Base-by-base conservation (phyloP, 2,797 vertebrate species). In the Meriones psammophilus region DNA sequence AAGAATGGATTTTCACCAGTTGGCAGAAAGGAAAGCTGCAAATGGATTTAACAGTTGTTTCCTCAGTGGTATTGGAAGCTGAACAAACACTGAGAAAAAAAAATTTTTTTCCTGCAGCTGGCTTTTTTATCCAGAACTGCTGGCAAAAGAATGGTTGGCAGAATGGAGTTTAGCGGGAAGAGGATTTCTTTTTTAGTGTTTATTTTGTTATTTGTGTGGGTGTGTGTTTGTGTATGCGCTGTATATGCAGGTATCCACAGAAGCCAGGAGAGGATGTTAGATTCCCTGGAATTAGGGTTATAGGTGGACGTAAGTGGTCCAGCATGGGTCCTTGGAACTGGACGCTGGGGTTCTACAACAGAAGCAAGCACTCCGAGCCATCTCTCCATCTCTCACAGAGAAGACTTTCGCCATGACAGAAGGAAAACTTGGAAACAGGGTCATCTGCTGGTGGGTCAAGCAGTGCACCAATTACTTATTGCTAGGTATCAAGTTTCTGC, bases 1-100 rank as follows among this genome's bases (percentile, higher is more conserved):
- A 36, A 46, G 12, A 87, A 92, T 50, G 33, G 71, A 73, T 89
- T 84, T 58, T 80, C 74, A 60, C 42, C 46, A 85, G 13, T 94
- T 96, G 85, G 91, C 64, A 96, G 73, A 88, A 93, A 96, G n/a
- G 85, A 36, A 90, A 93, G 91, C 71, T 80, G 58, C 50, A 95
- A 94, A 90, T 90, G 39, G 89, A 85, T 90, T 93, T 93, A 95
- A 88, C 42, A 97, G 8, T 90, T 93, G 22, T 85, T 96, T 96
- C 88, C 71, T 83, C 60, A 46, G 20, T 87, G 17, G 13, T 39
- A 17, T 54, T 92, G 54, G 42, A 94, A 85, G 60, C 66, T 77
- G 46, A 33, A 89, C 88, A 58, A 20, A 15, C 69, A 87, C 39
- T 89, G 69, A 95, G 50, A 79, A 79, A 68, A 39, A 10, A 50